Base-by-base conservation (phyloP, 2,888 invertebrate species). In the Cancer borealis region DNA sequence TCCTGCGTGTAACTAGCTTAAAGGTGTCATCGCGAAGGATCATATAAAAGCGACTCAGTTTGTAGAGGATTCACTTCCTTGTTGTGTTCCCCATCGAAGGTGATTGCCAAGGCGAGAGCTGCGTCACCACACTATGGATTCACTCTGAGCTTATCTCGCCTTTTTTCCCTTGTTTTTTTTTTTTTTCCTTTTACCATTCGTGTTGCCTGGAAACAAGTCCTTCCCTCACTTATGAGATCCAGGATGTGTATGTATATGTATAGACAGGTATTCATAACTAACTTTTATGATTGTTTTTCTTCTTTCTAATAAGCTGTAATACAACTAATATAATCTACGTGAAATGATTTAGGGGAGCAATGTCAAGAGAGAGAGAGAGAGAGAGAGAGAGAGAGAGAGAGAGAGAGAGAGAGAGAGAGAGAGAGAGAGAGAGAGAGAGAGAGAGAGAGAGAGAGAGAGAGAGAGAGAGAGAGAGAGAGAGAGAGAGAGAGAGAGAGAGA, bases 351-450 rank as follows among this genome's bases (percentile, higher is more conserved):
- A 54, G 54, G 14, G 54, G 8, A 54, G 54, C 54, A 54, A 54
- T 54, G 14, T 54, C 8, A 54, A 54, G 54, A 54, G 54, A 54
- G 54, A 54, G 54, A 54, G 54, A 54, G 54, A 54, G 54, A 54
- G 54, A 54, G 54, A 54, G 54, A 54, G 54, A 54, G 54, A 54
- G 54, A 54, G 54, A 54, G 54, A 54, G 54, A 54, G 39, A 39
- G 39, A 54, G 54, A 54, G 21, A 17, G n/a, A 66, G 66, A 66
- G 66, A 66, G 66, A 66, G 66, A 66, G 66, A 66, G 66, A 66
- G 66, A 66, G 66, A 66, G 66, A 66, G 66, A 66, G 66, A 66
- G 66, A 66, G 66, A 66, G 66, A 66, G 66, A 66, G 66, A 66
- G 66, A 49, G 66, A 66, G 66, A 66, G 66, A 66, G 66, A 66